phyloP scores from a whole-genome alignment of 2,113 vertebrate genomes.

The Coptodon rendalli region DNA sequence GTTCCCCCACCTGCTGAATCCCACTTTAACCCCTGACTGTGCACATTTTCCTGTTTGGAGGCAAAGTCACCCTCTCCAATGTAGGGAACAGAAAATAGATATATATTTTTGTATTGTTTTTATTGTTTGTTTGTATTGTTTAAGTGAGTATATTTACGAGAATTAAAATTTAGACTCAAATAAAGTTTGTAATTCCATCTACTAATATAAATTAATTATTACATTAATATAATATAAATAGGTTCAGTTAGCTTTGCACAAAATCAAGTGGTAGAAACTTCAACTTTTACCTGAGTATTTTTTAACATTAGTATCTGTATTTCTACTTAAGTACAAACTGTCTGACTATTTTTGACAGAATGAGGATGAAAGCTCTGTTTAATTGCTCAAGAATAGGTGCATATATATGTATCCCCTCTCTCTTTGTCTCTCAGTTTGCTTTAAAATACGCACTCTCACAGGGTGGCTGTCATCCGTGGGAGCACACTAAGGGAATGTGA shows the following conservation, averaged over 20 bases:
- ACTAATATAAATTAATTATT: neutral
- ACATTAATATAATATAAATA: neutral
- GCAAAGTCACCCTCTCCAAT: neutral
- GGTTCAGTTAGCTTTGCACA: neutral
- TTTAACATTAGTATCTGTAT: neutral
- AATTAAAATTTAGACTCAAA: neutral
- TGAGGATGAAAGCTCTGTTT: conserved; percentile 68
- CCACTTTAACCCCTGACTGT: neutral
- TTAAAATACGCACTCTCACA: neutral
- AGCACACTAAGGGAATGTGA: conserved; percentile 38
- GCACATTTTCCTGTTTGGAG: neutral
- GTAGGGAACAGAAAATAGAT: neutral
- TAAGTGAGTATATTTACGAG: neutral
- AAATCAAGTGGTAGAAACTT: neutral
- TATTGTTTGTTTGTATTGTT: neutral
- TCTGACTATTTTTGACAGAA: conserved; percentile 72
- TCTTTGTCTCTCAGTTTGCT: neutral
- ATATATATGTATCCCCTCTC: neutral
- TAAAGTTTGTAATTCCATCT: neutral
- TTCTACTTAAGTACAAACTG: neutral
- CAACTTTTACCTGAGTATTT: neutral
- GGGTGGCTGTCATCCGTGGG: conserved; percentile 4
- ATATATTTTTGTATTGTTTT: neutral
- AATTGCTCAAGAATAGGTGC: conserved; percentile 64
- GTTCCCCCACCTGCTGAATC: neutral